Evolutionary conservation across 35 echinoderm and acorn worm species (phyloP).

Genomic region (Anneissia japonica): DNA sequence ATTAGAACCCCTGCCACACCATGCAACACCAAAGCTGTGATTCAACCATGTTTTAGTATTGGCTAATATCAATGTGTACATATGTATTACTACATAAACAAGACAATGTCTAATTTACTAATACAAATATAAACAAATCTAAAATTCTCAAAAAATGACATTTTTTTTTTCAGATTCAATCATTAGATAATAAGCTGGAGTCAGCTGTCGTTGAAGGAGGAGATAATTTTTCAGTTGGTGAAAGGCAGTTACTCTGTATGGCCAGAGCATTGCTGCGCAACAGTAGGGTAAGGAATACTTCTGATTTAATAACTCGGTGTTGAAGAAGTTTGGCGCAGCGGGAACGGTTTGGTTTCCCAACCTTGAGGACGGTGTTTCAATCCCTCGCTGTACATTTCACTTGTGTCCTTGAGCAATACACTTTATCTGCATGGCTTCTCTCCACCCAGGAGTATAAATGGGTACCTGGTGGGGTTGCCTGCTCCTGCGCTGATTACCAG

Average conservation of each 20-base stretch:
- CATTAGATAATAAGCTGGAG: slow-evolving; percentile 63
- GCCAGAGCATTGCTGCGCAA: slow-evolving; percentile 88
- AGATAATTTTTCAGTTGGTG: slow-evolving; percentile 98
- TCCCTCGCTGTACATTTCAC: background rate
- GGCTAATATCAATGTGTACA: too few relatives aligned
- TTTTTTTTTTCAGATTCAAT: slow-evolving; percentile 50
- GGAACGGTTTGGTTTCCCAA: background rate
- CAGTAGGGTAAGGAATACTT: slow-evolving; percentile 90
- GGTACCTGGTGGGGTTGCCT: background rate
- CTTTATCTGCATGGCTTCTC: too few relatives aligned
- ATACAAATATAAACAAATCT: background rate
- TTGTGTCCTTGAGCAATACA: background rate
- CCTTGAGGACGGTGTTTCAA: background rate
- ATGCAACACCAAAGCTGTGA: too few relatives aligned
- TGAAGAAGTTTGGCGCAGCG: background rate
- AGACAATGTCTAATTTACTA: background rate
- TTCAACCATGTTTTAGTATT: too few relatives aligned
- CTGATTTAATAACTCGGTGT: too few relatives aligned
- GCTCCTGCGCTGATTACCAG: too few relatives aligned
- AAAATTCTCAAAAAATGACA: too few relatives aligned
- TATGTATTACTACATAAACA: background rate
- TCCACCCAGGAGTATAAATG: background rate
- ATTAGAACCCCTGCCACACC: background rate
- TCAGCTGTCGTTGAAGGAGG: slow-evolving; percentile 80
- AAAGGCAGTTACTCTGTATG: slow-evolving; percentile 97